These are phyloP conservation scores for Micronycteris hirsuta DNA, from an alignment of 2,113 vertebrate species.

Conservation along the genomic window DNA sequence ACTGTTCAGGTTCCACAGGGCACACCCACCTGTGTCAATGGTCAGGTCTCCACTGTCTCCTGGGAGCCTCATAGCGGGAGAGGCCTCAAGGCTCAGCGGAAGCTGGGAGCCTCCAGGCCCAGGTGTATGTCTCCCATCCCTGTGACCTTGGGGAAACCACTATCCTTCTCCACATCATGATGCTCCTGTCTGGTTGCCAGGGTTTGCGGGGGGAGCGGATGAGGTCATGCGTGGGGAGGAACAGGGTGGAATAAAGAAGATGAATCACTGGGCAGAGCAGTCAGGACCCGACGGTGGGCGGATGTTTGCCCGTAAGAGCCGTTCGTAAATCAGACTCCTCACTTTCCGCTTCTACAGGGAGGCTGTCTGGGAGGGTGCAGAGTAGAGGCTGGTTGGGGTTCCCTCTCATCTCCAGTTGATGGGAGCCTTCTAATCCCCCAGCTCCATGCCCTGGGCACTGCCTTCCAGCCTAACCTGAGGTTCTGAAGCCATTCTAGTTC, in stretches of 20 bases:
- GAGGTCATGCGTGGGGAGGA: background rate
- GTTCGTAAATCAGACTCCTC: background rate
- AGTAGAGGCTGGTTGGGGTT: background rate
- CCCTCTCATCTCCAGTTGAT: background rate
- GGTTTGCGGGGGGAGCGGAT: background rate
- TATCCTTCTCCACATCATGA: background rate
- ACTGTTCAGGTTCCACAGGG: accelerated
- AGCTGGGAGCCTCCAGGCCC: background rate
- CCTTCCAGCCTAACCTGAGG: background rate
- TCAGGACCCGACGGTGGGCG: accelerated
- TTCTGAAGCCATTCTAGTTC: background rate
- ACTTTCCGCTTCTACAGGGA: background rate
- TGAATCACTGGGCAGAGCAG: accelerated
- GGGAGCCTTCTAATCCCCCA: background rate
- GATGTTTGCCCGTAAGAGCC: background rate
- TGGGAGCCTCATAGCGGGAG: background rate
- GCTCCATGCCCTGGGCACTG: background rate
- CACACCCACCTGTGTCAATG: accelerated
- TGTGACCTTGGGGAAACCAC: background rate
- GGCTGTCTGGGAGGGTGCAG: background rate
- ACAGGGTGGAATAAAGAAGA: no score
- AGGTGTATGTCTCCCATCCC: background rate
- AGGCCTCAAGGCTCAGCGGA: background rate
- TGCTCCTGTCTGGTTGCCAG: background rate
- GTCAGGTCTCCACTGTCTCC: background rate